phyloP scores from a whole-genome alignment of 2,797 vertebrate species.

The Molothrus ater region DNA sequence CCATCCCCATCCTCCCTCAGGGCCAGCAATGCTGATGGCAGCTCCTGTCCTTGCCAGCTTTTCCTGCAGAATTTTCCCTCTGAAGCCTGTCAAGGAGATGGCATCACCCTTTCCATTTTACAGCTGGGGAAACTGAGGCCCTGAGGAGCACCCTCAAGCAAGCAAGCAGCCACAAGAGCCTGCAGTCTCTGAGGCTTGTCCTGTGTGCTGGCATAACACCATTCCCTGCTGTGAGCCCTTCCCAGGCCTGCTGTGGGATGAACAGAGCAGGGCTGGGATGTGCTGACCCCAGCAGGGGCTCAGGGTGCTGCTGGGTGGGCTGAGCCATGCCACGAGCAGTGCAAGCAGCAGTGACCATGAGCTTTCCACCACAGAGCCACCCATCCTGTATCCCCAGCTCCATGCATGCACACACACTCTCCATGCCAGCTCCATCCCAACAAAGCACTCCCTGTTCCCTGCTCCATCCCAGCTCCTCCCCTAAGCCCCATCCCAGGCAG shows the following conservation, averaged over 20 bases:
- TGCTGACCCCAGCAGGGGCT: background rate
- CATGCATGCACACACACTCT: background rate
- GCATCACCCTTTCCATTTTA: background rate
- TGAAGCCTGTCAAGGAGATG: background rate
- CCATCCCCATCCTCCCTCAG: background rate
- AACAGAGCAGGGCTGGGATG: background rate
- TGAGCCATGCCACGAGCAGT: background rate
- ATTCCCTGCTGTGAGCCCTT: background rate
- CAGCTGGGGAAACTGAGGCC: background rate
- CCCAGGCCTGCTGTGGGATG: background rate
- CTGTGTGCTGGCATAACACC: background rate
- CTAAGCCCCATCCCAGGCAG: background rate
- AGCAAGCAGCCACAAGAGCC: background rate
- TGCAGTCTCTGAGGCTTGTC: background rate
- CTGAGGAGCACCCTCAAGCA: background rate
- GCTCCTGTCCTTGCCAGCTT: background rate
- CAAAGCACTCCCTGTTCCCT: slow-evolving; percentile 19
- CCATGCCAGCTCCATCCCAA: background rate
- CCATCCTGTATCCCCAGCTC: background rate
- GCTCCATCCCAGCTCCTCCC: background rate
- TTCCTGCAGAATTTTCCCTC: background rate
- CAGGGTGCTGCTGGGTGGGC: background rate
- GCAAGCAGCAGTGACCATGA: background rate
- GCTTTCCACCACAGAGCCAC: background rate
- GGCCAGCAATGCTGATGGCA: background rate